Percentiles rank a stretch among this genome's conserved stretches.
phyloP scores from a whole-genome alignment of 2,888 invertebrate species.

The Himalopsyche tibetana region DNA sequence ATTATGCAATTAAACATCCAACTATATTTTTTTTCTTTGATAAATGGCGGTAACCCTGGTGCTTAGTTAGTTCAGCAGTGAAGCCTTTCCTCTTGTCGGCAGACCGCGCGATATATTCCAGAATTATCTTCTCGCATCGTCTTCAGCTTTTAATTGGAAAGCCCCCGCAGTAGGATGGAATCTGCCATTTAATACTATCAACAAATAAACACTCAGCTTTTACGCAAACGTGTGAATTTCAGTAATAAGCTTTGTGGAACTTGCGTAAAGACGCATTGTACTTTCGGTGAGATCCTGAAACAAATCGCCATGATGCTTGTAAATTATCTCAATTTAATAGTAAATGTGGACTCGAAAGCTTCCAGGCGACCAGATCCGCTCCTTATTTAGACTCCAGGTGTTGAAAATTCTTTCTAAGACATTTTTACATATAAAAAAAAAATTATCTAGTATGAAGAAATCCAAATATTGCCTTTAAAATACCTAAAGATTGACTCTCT shows the following conservation, averaged over 20 bases:
- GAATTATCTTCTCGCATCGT: conserved; percentile 34
- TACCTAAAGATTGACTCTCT: too few species aligned
- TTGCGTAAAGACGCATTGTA: neutral
- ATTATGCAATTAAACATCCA: too few species aligned
- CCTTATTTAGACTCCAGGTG: too few species aligned
- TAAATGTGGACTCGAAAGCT: too few species aligned
- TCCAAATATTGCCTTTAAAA: too few species aligned
- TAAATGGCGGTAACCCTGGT: neutral
- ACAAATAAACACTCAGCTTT: conserved; percentile 34
- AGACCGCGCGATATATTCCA: conserved; percentile 30
- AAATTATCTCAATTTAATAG: too few species aligned
- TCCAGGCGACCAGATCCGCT: too few species aligned
- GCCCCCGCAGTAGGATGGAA: neutral
- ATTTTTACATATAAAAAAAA: too few species aligned
- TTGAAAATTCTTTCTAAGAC: too few species aligned
- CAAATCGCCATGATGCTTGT: neutral
- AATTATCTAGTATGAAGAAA: too few species aligned
- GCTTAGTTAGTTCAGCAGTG: neutral
- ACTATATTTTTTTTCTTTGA: too few species aligned
- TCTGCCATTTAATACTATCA: conserved; percentile 31
- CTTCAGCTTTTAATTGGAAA: conserved; percentile 31
- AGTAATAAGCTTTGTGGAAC: conserved; percentile 5
- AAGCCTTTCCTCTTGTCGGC: neutral
- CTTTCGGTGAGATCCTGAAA: neutral
- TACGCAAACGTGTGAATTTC: conserved; percentile 23